Conservation (phyloP, 2,797 vertebrate genomes). For the Cuniculus paca region DNA sequence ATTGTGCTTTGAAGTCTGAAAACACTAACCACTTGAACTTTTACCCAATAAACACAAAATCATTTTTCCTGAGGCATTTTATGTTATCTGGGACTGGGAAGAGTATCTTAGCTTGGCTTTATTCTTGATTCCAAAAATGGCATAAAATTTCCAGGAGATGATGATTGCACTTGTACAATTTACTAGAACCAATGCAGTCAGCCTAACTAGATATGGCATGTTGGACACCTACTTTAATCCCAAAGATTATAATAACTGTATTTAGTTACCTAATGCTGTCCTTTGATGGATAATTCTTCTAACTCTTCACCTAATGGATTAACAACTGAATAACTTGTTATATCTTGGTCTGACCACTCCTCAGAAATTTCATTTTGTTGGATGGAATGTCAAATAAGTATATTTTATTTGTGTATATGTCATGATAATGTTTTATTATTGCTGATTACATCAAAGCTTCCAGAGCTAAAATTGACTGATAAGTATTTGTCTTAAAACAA, state of each 20-base stretch:
- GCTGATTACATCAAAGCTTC: background rate
- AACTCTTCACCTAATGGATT: background rate
- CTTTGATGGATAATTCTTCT: background rate
- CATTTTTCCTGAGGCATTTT: background rate
- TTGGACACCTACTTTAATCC: background rate
- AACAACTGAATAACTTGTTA: background rate
- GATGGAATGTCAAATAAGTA: background rate
- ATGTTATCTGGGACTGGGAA: background rate
- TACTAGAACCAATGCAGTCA: background rate
- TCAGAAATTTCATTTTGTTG: background rate
- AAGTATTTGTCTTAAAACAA: background rate
- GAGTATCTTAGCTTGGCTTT: background rate
- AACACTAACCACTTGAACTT: conserved; percentile 55
- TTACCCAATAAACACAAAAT: conserved; percentile 2
- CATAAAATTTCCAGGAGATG: background rate
- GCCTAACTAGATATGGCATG: background rate
- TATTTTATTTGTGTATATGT: background rate
- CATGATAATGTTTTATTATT: background rate
- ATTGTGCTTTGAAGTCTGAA: conserved; percentile 47
- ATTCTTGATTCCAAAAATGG: conserved; percentile 1
- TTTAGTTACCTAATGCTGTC: background rate
- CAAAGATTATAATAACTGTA: background rate
- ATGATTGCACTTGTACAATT: background rate
- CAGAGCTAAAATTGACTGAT: background rate
- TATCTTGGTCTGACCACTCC: background rate